Evolutionary conservation across 2,113 vertebrate species (phyloP).

Genomic region (Oncorhynchus tshawytscha): DNA sequence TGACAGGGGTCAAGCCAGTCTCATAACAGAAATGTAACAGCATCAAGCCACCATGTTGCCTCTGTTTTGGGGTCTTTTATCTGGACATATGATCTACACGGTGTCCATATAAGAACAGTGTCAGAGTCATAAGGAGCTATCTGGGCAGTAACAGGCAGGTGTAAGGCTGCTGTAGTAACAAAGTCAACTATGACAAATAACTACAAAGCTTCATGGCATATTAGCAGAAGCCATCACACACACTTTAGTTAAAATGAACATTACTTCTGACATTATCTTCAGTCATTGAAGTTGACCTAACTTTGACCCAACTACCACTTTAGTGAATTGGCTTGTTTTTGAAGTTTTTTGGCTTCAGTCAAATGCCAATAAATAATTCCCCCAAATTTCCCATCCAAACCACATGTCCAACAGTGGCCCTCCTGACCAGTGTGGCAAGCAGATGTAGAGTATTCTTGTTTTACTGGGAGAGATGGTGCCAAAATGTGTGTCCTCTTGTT

Average conservation of each 20-base stretch:
- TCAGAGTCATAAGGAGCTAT: too few species aligned
- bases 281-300: background rate
- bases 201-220: too few species aligned
- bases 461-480: background rate
- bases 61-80: too few species aligned
- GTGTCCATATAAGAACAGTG: too few species aligned
- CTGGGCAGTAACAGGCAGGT: too few species aligned
- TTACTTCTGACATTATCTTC: conserved; percentile 17
- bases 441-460: conserved; percentile 11
- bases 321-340: conserved; percentile 15
- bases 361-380: conserved; percentile 9
- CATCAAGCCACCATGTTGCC: too few species aligned
- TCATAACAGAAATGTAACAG: too few species aligned
- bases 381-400: conserved; percentile 25
- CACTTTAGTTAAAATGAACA: background rate
- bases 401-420: conserved; percentile 20
- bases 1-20: too few species aligned
- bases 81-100: too few species aligned
- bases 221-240: too few species aligned
- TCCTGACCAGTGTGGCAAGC: conserved; percentile 17
- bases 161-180: too few species aligned
- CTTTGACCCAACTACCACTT: conserved; percentile 26
- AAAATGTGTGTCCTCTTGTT: conserved; percentile 2
- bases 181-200: too few species aligned
- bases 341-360: conserved; percentile 18